phyloP scores from a whole-genome alignment of 2,797 vertebrate species.

The Simalia tracyae region DNA sequence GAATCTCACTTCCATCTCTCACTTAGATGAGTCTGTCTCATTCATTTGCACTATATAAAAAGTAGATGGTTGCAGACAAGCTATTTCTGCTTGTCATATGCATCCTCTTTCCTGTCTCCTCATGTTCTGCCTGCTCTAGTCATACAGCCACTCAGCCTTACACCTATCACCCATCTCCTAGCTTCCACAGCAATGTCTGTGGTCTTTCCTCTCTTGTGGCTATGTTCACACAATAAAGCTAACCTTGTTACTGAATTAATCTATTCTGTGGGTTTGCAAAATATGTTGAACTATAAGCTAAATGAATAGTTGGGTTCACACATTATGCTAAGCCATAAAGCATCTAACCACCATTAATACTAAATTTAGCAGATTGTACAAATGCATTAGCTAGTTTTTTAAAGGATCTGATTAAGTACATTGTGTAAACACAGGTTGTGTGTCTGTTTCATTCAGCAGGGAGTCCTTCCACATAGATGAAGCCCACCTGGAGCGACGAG shows the following conservation, averaged over 20 bases:
- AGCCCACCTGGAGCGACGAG: constrained; percentile 16
- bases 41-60: background rate
- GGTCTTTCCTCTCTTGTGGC: background rate
- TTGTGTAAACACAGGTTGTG: background rate
- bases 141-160: background rate
- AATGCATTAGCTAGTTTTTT: background rate
- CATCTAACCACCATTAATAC: background rate
- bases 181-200: background rate
- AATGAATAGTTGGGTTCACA: background rate
- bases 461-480: constrained; percentile 49
- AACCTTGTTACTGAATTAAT: background rate
- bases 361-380: background rate
- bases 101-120: background rate
- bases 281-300: background rate
- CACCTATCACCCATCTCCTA: background rate
- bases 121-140: background rate
- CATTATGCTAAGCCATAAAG: background rate
- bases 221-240: background rate
- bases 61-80: background rate
- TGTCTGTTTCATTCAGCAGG: constrained; percentile 32
- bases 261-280: background rate
- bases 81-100: too few relatives aligned
- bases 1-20: background rate
- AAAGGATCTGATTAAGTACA: background rate
- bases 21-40: background rate